Conservation (phyloP, 2,888 invertebrate genomes). For the Hirtodrosophila histrioides region DNA sequence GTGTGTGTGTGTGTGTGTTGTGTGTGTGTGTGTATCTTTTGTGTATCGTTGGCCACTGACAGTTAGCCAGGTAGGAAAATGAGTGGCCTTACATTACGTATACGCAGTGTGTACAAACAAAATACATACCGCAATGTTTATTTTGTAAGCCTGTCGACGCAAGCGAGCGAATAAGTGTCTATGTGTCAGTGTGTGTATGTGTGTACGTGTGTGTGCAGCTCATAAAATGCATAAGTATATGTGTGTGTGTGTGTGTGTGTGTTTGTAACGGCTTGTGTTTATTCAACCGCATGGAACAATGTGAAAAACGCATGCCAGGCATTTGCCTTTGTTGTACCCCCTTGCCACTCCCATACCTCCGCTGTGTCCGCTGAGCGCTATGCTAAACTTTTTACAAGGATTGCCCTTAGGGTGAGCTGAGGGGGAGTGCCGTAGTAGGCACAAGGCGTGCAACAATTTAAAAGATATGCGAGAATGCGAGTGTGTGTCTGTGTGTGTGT, state of each 20-base stretch:
- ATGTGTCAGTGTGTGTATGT: slow-evolving; percentile 34
- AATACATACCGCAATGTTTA: slow-evolving; percentile 77
- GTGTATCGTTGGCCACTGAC: slow-evolving; percentile 45
- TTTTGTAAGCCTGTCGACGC: slow-evolving; percentile 72
- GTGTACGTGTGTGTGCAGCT: slow-evolving; percentile 29
- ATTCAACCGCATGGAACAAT: slow-evolving; percentile 77
- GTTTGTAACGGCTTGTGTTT: slow-evolving; percentile 67
- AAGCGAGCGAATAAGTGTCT: slow-evolving; percentile 73
- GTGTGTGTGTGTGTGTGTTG: slow-evolving; percentile 1
- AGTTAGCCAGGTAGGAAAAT: slow-evolving; percentile 61
- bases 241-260: slow-evolving; percentile 24
- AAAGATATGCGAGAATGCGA: slow-evolving; percentile 39
- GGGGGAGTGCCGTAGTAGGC: slow-evolving; percentile 26
- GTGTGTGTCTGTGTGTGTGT: slow-evolving; percentile 6
- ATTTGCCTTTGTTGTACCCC: slow-evolving; percentile 52
- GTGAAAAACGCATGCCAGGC: slow-evolving; percentile 75
- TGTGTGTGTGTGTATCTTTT: slow-evolving; percentile 32
- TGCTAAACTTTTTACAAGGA: slow-evolving; percentile 73
- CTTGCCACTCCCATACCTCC: neutral
- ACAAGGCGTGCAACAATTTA: slow-evolving; percentile 72
- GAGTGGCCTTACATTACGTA: slow-evolving; percentile 71
- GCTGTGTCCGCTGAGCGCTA: slow-evolving; percentile 34
- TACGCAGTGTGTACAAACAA: slow-evolving; percentile 74
- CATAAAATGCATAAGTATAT: slow-evolving; percentile 49
- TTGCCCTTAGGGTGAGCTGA: slow-evolving; percentile 51